These are phyloP conservation scores for Clupea harengus DNA, from an alignment of 2,113 vertebrate species.

Conservation along the genomic window DNA sequence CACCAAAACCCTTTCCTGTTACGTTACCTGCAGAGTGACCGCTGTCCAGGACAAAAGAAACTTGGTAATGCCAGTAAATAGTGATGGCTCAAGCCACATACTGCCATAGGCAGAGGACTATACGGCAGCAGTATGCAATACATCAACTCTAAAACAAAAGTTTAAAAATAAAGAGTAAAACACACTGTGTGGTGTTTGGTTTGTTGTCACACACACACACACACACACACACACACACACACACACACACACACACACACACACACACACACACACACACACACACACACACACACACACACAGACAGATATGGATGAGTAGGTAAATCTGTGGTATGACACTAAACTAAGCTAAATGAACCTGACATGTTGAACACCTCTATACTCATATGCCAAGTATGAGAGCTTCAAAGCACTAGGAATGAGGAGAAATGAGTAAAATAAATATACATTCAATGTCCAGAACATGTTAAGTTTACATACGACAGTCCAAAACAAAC, in stretches of 20 bases:
- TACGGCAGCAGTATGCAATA: background rate
- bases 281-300: background rate
- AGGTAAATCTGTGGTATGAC: background rate
- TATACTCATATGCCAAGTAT: background rate
- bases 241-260: background rate
- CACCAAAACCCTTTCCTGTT: slow-evolving; percentile 3
- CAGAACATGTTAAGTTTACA: background rate
- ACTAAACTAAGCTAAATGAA: background rate
- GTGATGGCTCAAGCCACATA: background rate
- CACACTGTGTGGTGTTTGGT: background rate
- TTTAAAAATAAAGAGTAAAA: too few species aligned
- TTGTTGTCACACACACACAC: background rate
- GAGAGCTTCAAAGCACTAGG: background rate
- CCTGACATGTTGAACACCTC: background rate
- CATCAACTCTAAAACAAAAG: background rate
- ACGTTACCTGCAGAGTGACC: background rate
- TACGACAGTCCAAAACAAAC: background rate
- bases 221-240: background rate
- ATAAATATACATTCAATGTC: slow-evolving; percentile 7
- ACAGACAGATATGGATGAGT: background rate
- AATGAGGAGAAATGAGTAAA: background rate
- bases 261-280: background rate
- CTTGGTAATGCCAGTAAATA: background rate
- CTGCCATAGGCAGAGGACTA: background rate
- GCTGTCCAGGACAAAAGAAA: background rate